Evolutionary conservation across 2,113 vertebrate genomes (phyloP).

Genomic region (Odocoileus hemionus): DNA sequence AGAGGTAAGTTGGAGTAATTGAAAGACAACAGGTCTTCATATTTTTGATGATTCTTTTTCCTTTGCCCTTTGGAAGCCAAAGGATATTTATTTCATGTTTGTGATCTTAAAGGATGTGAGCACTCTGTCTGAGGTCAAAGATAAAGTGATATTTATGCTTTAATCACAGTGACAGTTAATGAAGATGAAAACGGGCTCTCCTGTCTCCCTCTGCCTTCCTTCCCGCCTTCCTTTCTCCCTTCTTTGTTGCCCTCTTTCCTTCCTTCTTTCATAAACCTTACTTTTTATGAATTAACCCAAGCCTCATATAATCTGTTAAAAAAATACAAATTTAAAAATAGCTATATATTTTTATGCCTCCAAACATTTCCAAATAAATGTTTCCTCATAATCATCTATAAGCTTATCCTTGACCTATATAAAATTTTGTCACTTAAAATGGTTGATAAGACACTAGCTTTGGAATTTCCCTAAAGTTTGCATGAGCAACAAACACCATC

Average conservation of each 20-base stretch:
- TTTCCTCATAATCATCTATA: not conserved
- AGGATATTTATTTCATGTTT: not conserved
- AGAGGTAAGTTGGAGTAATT: not conserved
- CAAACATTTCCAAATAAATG: constrained; percentile 8
- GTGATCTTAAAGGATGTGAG: not conserved
- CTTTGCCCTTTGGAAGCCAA: not conserved
- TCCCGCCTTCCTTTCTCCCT: not conserved
- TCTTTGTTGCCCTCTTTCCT: no score
- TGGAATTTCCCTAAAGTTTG: not conserved
- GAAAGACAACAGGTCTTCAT: not conserved
- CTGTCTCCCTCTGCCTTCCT: not conserved
- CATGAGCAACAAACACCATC: not conserved
- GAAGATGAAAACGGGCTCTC: not conserved
- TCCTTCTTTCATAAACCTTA: not conserved
- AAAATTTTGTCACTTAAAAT: constrained; percentile 13
- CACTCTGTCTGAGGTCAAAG: not conserved
- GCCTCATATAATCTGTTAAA: not conserved
- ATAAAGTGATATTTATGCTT: not conserved
- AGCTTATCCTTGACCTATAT: not conserved
- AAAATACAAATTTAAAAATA: not conserved
- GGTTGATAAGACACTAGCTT: not conserved
- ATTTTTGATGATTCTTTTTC: not conserved
- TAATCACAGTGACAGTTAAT: not conserved
- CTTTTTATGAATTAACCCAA: not conserved
- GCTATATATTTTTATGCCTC: not conserved